Evolutionary conservation across 2,797 vertebrate genomes (phyloP).

Genomic region (Eurystomus glaucurus): DNA sequence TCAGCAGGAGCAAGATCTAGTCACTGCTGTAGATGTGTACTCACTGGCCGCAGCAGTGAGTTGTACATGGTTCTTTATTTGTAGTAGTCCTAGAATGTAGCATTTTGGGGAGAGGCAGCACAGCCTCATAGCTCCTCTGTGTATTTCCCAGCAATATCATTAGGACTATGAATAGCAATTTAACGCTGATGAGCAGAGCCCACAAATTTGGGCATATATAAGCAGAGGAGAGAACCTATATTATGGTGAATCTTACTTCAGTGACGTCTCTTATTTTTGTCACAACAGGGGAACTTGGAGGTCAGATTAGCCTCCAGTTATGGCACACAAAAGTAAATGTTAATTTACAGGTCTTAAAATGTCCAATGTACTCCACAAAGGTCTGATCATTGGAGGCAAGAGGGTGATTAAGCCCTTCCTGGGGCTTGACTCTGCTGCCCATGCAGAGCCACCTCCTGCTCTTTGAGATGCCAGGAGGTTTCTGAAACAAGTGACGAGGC

Average conservation of each 20-base stretch:
- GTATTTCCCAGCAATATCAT: not conserved
- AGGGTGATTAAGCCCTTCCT: not conserved
- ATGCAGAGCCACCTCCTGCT: not conserved
- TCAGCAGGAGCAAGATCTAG: not conserved
- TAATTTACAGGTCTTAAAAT: not conserved
- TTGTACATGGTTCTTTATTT: not conserved
- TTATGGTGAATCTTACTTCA: not conserved
- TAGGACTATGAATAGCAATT: not conserved
- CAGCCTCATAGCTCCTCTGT: not conserved
- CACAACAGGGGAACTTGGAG: not conserved
- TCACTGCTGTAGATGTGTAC: not conserved
- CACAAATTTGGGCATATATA: not conserved
- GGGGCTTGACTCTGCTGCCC: not conserved
- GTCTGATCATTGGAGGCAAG: not conserved
- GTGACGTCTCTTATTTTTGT: not conserved
- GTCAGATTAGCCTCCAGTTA: not conserved
- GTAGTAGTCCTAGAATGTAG: not conserved
- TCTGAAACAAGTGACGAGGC: not conserved
- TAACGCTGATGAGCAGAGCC: not conserved
- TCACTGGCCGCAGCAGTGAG: not conserved
- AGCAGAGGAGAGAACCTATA: not conserved
- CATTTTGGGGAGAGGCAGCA: not conserved
- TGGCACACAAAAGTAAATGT: not conserved
- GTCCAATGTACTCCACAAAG: accelerated
- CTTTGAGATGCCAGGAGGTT: not conserved